Conservation (phyloP, 2,888 invertebrate genomes). For the Dione vanillae region DNA sequence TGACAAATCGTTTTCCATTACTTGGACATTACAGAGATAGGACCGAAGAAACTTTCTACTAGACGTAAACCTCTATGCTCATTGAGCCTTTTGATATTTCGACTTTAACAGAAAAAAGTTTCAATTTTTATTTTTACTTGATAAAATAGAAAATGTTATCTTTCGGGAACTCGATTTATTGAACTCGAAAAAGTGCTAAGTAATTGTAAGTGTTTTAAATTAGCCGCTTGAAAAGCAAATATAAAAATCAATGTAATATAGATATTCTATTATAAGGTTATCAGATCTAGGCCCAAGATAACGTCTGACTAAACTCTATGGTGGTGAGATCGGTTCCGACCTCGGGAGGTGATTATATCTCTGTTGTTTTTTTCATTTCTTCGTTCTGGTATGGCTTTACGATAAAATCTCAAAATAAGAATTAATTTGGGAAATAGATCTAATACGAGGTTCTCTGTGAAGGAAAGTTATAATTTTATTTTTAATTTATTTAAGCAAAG, state of each 20-base stretch:
- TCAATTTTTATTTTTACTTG: conserved; percentile 9
- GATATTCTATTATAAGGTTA: background rate
- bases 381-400: background rate
- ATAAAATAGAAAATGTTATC: conserved; percentile 10
- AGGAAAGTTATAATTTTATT: no score
- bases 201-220: background rate
- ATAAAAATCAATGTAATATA: background rate
- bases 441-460: no score
- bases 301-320: background rate
- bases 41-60: conserved; percentile 21
- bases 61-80: conserved; percentile 22
- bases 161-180: conserved; percentile 12
- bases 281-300: background rate
- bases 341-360: background rate
- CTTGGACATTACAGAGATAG: conserved; percentile 27
- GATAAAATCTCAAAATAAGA: no score
- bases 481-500: no score
- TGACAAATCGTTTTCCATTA: conserved; percentile 35
- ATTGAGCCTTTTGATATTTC: conserved; percentile 17
- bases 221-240: background rate
- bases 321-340: background rate
- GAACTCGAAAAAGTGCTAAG: background rate
- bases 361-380: background rate
- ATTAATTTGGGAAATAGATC: no score
- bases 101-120: conserved; percentile 10